Evolutionary conservation across 2,888 invertebrate genomes (phyloP).

Genomic region (Agriopis marginaria): DNA sequence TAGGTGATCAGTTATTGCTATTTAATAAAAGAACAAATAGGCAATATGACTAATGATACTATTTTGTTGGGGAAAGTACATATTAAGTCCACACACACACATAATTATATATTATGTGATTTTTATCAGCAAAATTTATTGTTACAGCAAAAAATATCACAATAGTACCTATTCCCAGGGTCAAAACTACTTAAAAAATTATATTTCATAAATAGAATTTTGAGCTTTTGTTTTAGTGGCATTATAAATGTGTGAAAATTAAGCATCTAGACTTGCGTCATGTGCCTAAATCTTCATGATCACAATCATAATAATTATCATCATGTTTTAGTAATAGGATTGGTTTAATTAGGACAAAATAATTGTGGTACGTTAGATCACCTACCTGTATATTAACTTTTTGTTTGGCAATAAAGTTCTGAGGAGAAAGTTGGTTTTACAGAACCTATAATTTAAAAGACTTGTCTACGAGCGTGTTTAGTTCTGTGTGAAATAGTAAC

Average conservation of each 20-base stretch:
- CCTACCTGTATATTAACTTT: conserved; percentile 1
- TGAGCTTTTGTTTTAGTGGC: background rate
- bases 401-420: background rate
- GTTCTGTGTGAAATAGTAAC: background rate
- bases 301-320: too few relatives aligned
- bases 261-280: too few relatives aligned
- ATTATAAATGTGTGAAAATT: too few relatives aligned
- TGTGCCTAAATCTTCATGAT: too few relatives aligned
- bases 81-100: too few relatives aligned
- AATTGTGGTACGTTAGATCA: background rate
- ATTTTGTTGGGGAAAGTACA: too few relatives aligned
- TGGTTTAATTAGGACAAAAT: background rate
- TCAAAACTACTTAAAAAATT: background rate
- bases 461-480: background rate
- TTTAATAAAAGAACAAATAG: too few relatives aligned
- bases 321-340: too few relatives aligned
- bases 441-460: conserved; percentile 19
- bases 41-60: too few relatives aligned
- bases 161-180: background rate
- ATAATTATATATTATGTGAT: background rate
- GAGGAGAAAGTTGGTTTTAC: conserved; percentile 20
- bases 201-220: background rate
- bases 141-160: too few relatives aligned
- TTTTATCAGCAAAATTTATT: background rate
- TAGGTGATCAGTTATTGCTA: too few relatives aligned